A percentile compares a stretch with the other conserved stretches of the same genome.
Conservation (phyloP, 2,113 vertebrate genomes). For the Crocuta crocuta region DNA sequence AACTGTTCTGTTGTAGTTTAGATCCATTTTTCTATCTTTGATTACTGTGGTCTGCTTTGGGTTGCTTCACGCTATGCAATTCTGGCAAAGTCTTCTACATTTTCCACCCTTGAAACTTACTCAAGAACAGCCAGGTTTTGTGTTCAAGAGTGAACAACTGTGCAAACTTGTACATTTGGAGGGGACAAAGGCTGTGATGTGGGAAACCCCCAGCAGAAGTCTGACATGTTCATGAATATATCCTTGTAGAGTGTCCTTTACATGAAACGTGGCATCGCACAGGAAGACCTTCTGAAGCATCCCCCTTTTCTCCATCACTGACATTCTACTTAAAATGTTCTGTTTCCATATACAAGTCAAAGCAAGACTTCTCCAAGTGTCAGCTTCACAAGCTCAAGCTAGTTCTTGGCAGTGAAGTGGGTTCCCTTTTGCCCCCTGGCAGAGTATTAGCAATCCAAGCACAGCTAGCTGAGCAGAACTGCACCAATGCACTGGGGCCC, state of each 20-base stretch:
- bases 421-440: conserved; percentile 72
- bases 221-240: not conserved
- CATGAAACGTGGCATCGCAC: not conserved
- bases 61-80: not conserved
- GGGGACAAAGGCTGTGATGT: not conserved
- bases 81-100: not conserved
- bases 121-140: not conserved
- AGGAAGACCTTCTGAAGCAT: not conserved
- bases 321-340: not conserved
- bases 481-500: not conserved
- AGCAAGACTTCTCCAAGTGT: conserved; percentile 76
- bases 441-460: conserved; percentile 46
- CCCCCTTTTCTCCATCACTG: not conserved
- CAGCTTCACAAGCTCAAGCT: conserved; percentile 81
- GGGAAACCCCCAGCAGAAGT: not conserved
- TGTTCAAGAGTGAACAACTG: not conserved
- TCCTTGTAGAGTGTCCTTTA: not conserved
- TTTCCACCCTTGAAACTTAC: not conserved
- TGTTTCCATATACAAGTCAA: conserved; percentile 51
- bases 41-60: not conserved
- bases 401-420: conserved; percentile 78
- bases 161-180: not conserved
- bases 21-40: not conserved
- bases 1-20: not conserved
- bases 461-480: not conserved